Conservation (phyloP, 2,113 vertebrate species). For the Catharus minimus region DNA sequence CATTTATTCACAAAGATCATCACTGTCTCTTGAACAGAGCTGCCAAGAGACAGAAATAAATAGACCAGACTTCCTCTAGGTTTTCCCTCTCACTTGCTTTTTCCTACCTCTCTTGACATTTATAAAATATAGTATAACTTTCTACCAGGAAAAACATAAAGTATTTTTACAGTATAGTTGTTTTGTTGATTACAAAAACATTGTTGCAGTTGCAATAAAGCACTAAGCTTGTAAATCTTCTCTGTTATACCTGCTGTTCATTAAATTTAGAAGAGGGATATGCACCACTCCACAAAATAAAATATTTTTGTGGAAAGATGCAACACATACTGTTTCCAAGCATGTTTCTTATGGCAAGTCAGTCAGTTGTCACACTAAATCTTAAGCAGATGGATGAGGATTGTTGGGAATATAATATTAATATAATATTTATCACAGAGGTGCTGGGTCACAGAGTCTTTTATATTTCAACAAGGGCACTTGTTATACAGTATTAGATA, state of each 20-base stretch:
- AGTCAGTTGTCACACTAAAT: constrained; percentile 36
- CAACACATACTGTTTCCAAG: neutral
- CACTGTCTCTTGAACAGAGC: neutral
- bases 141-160: constrained; percentile 20
- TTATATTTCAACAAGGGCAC: neutral
- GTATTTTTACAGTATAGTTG: constrained; percentile 5
- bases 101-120: neutral
- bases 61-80: neutral
- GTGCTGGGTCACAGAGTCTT: neutral
- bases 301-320: constrained; percentile 1
- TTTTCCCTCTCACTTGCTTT: neutral
- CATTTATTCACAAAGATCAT: constrained; percentile 13
- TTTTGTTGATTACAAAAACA: constrained; percentile 46
- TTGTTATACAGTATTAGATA: neutral
- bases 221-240: constrained; percentile 37
- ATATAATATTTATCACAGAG: neutral
- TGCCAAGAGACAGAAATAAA: neutral
- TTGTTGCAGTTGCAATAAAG: constrained; percentile 7
- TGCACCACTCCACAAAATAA: constrained; percentile 4
- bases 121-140: constrained; percentile 45
- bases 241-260: constrained; percentile 13
- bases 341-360: neutral
- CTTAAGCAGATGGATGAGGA: constrained; percentile 9
- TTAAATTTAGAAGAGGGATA: constrained; percentile 42
- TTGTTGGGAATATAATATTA: neutral